These are phyloP conservation scores for Aleadryas rufinucha DNA, from an alignment of 2,113 vertebrate species.

Conservation along the genomic window DNA sequence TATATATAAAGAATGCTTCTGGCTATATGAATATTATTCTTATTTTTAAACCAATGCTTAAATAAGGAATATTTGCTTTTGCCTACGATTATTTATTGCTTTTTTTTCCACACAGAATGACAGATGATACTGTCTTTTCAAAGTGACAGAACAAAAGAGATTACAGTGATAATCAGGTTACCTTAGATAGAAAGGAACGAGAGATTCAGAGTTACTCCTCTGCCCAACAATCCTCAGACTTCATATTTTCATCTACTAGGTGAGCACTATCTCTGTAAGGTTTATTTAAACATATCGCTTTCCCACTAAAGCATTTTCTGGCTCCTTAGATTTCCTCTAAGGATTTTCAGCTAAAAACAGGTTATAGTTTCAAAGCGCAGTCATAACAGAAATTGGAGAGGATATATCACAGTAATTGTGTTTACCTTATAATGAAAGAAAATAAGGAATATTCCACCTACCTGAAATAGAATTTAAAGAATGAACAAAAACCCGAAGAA, in stretches of 20 bases:
- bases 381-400: slow-evolving; percentile 28
- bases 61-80: neutral
- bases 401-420: neutral
- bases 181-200: slow-evolving; percentile 12
- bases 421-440: slow-evolving; percentile 21
- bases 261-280: slow-evolving; percentile 20
- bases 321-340: slow-evolving; percentile 3
- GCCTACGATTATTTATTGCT: neutral
- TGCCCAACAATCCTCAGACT: slow-evolving; percentile 31
- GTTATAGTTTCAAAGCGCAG: neutral
- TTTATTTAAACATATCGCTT: slow-evolving; percentile 43
- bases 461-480: neutral
- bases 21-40: neutral
- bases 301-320: slow-evolving; percentile 1
- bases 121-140: slow-evolving; percentile 18
- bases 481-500: neutral
- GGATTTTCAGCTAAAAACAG: slow-evolving; percentile 37
- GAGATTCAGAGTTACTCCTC: slow-evolving; percentile 14
- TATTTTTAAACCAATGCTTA: neutral
- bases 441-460: neutral
- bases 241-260: slow-evolving; percentile 45
- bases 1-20: neutral
- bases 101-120: neutral
- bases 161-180: slow-evolving; percentile 57
- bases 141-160: slow-evolving; percentile 54